These are phyloP conservation scores for Empis stercorea DNA, from an alignment of 2,888 invertebrate genomes.

Conservation along the genomic window DNA sequence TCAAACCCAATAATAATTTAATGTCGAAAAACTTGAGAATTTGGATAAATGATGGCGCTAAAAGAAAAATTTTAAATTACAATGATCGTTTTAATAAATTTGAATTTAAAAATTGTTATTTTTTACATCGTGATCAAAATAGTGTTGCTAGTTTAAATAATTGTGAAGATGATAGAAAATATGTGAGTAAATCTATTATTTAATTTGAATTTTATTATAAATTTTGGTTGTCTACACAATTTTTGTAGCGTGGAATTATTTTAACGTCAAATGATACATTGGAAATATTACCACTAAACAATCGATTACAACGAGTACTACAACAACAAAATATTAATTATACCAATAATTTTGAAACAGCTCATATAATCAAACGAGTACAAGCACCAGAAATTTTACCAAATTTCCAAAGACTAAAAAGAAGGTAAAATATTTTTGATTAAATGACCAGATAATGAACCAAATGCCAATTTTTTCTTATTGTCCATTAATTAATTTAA, in stretches of 20 bases:
- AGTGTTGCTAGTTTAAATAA: slow-evolving; percentile 55
- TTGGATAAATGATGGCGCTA: slow-evolving; percentile 30
- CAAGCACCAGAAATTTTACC: slow-evolving; percentile 5
- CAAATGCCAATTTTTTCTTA: too few relatives aligned
- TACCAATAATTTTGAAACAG: neutral
- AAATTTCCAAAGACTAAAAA: slow-evolving; percentile 7
- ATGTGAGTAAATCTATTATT: slow-evolving; percentile 47
- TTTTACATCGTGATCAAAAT: slow-evolving; percentile 44
- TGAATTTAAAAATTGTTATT: slow-evolving; percentile 44
- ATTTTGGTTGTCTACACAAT: too few relatives aligned
- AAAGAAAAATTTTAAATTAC: slow-evolving; percentile 18
- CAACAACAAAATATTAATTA: slow-evolving; percentile 14
- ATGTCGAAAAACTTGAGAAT: slow-evolving; percentile 48
- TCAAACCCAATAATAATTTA: slow-evolving; percentile 49
- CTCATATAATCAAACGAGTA: slow-evolving; percentile 8
- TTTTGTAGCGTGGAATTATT: slow-evolving; percentile 58
- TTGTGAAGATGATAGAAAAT: slow-evolving; percentile 44
- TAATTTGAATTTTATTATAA: too few relatives aligned
- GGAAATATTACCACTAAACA: slow-evolving; percentile 52
- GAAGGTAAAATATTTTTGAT: slow-evolving; percentile 8
- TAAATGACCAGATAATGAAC: too few relatives aligned
- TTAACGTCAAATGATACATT: slow-evolving; percentile 53
- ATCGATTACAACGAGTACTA: slow-evolving; percentile 31
- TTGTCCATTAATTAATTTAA: too few relatives aligned
- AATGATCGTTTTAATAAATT: slow-evolving; percentile 17